Conservation (phyloP, 2,113 vertebrate species). For the Grammomys dolichurus region DNA sequence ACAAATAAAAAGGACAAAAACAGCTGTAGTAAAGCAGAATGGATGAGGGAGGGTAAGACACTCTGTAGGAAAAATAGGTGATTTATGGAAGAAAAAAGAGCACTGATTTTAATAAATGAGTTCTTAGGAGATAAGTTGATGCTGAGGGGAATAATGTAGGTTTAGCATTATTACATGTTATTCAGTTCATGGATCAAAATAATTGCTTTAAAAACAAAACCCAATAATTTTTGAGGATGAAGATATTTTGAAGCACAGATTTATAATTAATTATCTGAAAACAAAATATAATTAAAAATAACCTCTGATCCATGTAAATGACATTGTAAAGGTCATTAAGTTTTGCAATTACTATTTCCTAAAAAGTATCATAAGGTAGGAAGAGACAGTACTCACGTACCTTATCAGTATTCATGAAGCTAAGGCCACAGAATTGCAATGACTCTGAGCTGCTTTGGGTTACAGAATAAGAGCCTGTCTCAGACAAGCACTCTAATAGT, state of each 20-base stretch:
- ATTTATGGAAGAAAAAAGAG: neutral
- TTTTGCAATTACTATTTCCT: neutral
- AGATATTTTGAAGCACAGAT: neutral
- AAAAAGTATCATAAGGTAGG: neutral
- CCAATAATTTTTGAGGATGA: neutral
- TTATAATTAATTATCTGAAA: neutral
- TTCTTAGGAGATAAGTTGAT: neutral
- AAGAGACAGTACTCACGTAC: too few species aligned
- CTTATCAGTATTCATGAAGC: too few species aligned
- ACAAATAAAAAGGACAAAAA: neutral
- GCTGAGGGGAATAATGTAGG: neutral
- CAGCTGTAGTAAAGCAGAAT: fast-evolving
- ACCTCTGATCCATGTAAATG: neutral
- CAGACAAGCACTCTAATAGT: neutral
- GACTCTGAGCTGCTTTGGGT: neutral
- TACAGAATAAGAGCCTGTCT: neutral
- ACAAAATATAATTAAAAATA: neutral
- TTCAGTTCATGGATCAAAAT: neutral
- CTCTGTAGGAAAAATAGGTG: neutral
- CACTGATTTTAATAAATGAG: neutral
- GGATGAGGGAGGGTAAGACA: neutral
- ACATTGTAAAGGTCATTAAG: neutral
- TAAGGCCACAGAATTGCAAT: neutral
- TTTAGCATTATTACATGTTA: neutral
- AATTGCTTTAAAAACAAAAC: neutral